These are phyloP conservation scores for Phrynocephalus versicolor DNA, from an alignment of 2,113 vertebrate species.

Conservation along the genomic window DNA sequence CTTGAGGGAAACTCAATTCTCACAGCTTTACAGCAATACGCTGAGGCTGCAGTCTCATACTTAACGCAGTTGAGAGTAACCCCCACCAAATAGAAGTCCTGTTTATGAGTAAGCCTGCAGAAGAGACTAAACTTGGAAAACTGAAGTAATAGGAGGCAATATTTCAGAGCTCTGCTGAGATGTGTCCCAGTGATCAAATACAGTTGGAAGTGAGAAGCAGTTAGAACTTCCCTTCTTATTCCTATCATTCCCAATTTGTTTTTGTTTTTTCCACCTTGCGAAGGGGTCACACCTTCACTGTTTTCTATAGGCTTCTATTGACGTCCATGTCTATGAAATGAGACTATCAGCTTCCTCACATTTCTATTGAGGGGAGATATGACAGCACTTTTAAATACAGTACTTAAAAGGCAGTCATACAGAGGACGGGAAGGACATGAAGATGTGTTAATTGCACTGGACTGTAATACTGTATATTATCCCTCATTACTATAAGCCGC, in stretches of 20 bases:
- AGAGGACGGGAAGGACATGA: too few species aligned
- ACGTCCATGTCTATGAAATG: not conserved
- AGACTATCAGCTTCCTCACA: too few species aligned
- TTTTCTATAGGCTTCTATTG: not conserved
- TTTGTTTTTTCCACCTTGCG: not conserved
- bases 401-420: too few species aligned
- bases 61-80: not conserved
- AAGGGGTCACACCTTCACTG: not conserved
- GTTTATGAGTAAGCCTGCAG: not conserved
- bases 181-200: conserved; percentile 36
- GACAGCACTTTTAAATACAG: too few species aligned
- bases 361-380: too few species aligned
- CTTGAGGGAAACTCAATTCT: conserved; percentile 46
- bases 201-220: conserved; percentile 54
- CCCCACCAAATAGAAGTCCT: not conserved
- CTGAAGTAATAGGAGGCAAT: not conserved
- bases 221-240: conserved; percentile 42
- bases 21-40: conserved; percentile 22
- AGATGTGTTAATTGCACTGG: too few species aligned
- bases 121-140: not conserved
- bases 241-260: not conserved
- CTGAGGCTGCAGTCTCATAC: not conserved
- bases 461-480: too few species aligned
- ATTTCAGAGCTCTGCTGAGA: not conserved
- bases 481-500: too few species aligned